Conservation (phyloP, 2,113 vertebrate species). For the Plecotus auritus region DNA sequence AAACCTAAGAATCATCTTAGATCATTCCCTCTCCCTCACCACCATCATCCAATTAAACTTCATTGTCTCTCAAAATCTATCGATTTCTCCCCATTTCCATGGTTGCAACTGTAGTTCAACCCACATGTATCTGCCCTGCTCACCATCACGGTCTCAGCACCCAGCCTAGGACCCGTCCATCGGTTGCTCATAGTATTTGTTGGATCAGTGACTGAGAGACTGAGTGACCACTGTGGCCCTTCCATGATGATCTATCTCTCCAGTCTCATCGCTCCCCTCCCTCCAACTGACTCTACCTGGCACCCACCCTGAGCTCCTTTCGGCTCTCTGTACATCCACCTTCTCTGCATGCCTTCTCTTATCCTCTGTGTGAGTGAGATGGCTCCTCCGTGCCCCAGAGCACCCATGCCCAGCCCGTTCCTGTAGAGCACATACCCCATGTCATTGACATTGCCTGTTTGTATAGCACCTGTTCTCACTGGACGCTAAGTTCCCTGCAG, state of each 20-base stretch:
- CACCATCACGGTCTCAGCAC: background rate
- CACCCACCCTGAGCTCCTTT: background rate
- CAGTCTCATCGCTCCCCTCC: background rate
- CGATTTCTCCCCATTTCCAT: background rate
- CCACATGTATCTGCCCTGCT: fast-evolving
- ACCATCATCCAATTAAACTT: background rate
- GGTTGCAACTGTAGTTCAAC: too few species aligned
- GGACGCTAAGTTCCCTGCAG: background rate
- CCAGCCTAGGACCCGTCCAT: background rate
- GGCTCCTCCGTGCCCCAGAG: background rate
- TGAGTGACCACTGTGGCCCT: background rate
- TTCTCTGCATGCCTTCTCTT: background rate
- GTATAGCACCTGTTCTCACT: background rate
- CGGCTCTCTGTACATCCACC: fast-evolving
- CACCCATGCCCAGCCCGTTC: fast-evolving
- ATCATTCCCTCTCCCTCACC: background rate
- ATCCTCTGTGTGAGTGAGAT: background rate
- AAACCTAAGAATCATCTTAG: background rate
- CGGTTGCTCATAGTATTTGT: background rate
- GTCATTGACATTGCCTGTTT: background rate
- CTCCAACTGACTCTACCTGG: background rate
- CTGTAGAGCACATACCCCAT: fast-evolving
- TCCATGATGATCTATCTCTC: background rate
- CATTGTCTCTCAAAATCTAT: background rate
- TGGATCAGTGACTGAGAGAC: background rate